Evolutionary conservation across 2,113 vertebrate species (phyloP).

Genomic region (Cairina moschata): DNA sequence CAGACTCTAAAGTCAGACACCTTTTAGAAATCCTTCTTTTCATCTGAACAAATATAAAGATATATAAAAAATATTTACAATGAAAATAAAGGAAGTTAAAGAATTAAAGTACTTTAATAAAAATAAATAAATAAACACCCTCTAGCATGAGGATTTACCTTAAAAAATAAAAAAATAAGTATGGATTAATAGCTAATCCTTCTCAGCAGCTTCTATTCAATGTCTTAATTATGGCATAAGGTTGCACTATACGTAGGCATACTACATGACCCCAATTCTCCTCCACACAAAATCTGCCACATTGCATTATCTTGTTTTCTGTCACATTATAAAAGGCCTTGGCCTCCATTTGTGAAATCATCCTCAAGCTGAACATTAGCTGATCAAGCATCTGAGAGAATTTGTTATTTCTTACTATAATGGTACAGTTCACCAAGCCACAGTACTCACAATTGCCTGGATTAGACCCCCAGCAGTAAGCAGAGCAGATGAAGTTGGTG

Average conservation of each 20-base stretch:
- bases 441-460: not conserved
- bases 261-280: conserved; percentile 22
- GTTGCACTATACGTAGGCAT: not conserved
- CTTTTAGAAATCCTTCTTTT: not conserved
- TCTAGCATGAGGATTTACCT: conserved; percentile 1
- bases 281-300: conserved; percentile 40
- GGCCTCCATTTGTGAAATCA: conserved; percentile 14
- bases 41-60: not conserved
- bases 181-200: conserved; percentile 40
- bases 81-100: not conserved
- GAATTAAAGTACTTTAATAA: not conserved
- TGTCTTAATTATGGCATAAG: conserved; percentile 18
- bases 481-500: not conserved
- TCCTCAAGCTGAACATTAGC: not conserved
- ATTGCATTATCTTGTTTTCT: conserved; percentile 21
- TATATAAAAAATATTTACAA: not conserved
- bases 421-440: not conserved
- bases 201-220: conserved; percentile 1
- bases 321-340: not conserved
- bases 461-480: not conserved
- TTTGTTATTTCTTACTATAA: not conserved
- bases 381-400: not conserved
- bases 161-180: not conserved
- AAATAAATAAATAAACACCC: not conserved
- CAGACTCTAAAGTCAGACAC: not conserved